These are phyloP conservation scores for Stenopsyche tienmushanensis DNA, from an alignment of 1,140 invertebrate species.

Conservation along the genomic window DNA sequence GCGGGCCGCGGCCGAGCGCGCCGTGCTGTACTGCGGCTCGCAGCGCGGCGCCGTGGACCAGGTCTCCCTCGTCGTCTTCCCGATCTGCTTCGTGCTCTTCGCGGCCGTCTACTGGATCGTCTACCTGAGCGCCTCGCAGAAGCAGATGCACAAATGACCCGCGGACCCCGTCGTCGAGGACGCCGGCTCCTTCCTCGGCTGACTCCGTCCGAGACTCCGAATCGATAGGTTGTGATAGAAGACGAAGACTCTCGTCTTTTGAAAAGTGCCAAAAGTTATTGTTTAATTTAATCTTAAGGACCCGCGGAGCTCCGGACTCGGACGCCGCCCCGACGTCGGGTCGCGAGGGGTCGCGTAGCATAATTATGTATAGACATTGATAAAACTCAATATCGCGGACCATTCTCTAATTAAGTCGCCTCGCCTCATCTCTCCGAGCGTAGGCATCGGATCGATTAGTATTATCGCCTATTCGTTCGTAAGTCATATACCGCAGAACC, in stretches of 20 bases:
- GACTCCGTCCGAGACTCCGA: neutral
- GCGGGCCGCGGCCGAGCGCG: slow-evolving; percentile 51
- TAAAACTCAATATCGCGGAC: too few relatives aligned
- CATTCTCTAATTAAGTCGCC: too few relatives aligned
- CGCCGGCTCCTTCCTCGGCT: slow-evolving; percentile 31
- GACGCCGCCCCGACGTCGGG: too few relatives aligned
- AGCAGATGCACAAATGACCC: slow-evolving; percentile 42
- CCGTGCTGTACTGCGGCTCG: slow-evolving; percentile 60
- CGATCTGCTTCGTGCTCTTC: slow-evolving; percentile 65
- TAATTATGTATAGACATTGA: too few relatives aligned
- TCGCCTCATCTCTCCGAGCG: too few relatives aligned
- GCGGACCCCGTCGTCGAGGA: slow-evolving; percentile 23
- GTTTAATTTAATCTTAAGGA: slow-evolving; percentile 13
- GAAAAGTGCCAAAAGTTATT: slow-evolving; percentile 38
- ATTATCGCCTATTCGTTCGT: too few relatives aligned
- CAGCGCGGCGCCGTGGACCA: slow-evolving; percentile 59
- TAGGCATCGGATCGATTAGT: too few relatives aligned
- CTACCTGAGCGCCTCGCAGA: slow-evolving; percentile 60
- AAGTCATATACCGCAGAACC: too few relatives aligned
- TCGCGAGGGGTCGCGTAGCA: too few relatives aligned
- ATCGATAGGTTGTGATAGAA: slow-evolving; percentile 36
- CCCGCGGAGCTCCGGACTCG: too few relatives aligned
- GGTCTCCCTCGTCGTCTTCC: slow-evolving; percentile 67
- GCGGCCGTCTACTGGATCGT: slow-evolving; percentile 70
- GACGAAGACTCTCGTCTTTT: slow-evolving; percentile 17